Base-by-base conservation (phyloP, 2,113 vertebrate genomes). In the Brachirus orientalis region DNA sequence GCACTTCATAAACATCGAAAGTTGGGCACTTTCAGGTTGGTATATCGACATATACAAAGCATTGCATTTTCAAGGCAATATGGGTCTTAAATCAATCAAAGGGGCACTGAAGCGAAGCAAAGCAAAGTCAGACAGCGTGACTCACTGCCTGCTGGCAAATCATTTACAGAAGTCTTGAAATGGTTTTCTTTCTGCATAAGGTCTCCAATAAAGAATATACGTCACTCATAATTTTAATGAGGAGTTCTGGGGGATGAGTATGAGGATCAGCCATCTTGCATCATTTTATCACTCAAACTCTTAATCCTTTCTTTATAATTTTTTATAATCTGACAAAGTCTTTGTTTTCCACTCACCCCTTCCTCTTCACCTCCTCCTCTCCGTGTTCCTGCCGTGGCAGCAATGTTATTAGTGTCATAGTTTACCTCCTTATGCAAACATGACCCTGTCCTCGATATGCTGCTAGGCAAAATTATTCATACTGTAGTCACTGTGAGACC, bases 361-460 rank as follows among this genome's bases (percentile, higher is more conserved):
- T 37, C 69, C 2, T 28, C 78, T 47, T 43, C 33, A 57, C 19
- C 51, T 58, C 9, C 62, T 63, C 47, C 52, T 59, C 6, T 58
- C 63, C 40, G 0, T 0, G 1, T 48, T 65, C 63, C 61, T 64
- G 69, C 57, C 63, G 69, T 7, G 20, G 72, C 60, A 14, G 70
- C 74, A 62, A 77, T 85, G 79, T 86, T 87, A 89, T 82, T 86
- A 81, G 76, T 83, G 72, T 86, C 85, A 88, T 92, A 89, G 91
- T 90, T 92, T 86, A 92, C 75, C 75, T 85, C 72, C 80, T 90
- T 91, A 91, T 86, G 86, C 87, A 91, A 92, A 93, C 91, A 91
- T 83, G 85, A 91, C 85, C 87, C 84, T 87, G 86, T 89, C 82
- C 83, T 86, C 73, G 38, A 83, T 84, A 79, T 56, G 72, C 78